phyloP scores from a whole-genome alignment of 2,888 invertebrate genomes.

The Phragmatobia fuliginosa region DNA sequence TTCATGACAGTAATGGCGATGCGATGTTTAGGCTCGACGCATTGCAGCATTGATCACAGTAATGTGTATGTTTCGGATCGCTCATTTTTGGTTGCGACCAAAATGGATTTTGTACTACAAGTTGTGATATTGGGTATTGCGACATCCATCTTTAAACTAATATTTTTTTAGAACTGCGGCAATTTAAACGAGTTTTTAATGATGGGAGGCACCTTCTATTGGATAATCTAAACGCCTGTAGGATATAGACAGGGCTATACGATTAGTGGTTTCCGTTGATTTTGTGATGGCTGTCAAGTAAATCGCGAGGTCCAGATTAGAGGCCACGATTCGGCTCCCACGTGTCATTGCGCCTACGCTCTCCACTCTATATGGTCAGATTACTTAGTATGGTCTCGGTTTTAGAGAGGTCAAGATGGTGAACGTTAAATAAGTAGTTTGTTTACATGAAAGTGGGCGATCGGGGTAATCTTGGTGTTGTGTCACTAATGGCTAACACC shows the following conservation, averaged over 20 bases:
- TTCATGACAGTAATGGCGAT: not conserved
- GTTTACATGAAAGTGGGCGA: slow-evolving; percentile 50
- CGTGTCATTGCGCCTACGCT: slow-evolving; percentile 63
- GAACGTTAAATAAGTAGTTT: slow-evolving; percentile 45
- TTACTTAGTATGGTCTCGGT: slow-evolving; percentile 57
- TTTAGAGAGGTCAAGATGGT: slow-evolving; percentile 52
- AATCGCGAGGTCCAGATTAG: slow-evolving; percentile 53
- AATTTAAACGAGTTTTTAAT: not conserved
- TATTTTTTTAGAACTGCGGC: not conserved
- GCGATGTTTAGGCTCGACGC: not conserved
- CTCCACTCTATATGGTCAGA: slow-evolving; percentile 59
- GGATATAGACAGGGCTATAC: slow-evolving; percentile 17
- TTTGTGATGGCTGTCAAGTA: slow-evolving; percentile 42
- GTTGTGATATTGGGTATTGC: not conserved
- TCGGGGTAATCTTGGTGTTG: slow-evolving; percentile 28
- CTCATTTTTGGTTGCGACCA: not conserved
- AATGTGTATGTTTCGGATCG: not conserved
- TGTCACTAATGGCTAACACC: slow-evolving; percentile 13
- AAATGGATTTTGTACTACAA: not conserved
- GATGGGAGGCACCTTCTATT: not conserved
- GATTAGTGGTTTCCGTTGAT: slow-evolving; percentile 35
- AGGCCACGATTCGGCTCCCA: slow-evolving; percentile 58
- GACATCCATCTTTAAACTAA: not conserved
- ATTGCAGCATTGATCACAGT: not conserved
- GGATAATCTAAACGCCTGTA: not conserved